Evolutionary conservation across 2,888 invertebrate genomes (phyloP).

Genomic region (Choristoneura rosaceana): DNA sequence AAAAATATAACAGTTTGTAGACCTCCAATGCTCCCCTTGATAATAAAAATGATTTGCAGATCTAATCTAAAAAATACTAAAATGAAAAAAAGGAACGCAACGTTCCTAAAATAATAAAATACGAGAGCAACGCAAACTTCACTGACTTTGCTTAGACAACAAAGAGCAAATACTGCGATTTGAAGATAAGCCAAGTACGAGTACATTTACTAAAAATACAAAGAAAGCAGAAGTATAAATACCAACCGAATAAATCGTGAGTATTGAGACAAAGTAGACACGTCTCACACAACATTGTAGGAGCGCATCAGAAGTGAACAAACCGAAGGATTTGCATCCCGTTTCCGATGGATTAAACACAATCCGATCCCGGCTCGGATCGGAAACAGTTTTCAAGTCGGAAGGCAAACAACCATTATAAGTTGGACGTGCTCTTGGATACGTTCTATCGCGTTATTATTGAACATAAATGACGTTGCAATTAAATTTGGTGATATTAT

Average conservation of each 20-base stretch:
- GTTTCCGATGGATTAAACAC: constrained; percentile 20
- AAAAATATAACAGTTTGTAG: too few species aligned
- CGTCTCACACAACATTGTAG: constrained; percentile 5
- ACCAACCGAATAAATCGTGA: neutral
- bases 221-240: neutral
- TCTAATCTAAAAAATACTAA: neutral
- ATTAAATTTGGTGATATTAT: neutral
- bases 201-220: constrained; percentile 1
- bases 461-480: neutral
- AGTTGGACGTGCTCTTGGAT: neutral
- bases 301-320: constrained; percentile 5
- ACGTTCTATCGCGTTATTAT: neutral
- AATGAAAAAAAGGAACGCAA: neutral
- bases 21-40: too few species aligned
- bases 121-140: neutral
- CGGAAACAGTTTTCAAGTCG: constrained; percentile 1
- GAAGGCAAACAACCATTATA: constrained; percentile 23
- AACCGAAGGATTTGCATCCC: constrained; percentile 31
- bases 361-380: constrained; percentile 14
- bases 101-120: neutral
- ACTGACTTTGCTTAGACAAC: constrained; percentile 1
- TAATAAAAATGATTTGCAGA: too few species aligned
- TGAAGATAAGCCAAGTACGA: constrained; percentile 5
- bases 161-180: neutral
- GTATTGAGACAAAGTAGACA: constrained; percentile 4